Evolutionary conservation across 2,888 invertebrate genomes (phyloP).

Genomic region (Athalia rosae): DNA sequence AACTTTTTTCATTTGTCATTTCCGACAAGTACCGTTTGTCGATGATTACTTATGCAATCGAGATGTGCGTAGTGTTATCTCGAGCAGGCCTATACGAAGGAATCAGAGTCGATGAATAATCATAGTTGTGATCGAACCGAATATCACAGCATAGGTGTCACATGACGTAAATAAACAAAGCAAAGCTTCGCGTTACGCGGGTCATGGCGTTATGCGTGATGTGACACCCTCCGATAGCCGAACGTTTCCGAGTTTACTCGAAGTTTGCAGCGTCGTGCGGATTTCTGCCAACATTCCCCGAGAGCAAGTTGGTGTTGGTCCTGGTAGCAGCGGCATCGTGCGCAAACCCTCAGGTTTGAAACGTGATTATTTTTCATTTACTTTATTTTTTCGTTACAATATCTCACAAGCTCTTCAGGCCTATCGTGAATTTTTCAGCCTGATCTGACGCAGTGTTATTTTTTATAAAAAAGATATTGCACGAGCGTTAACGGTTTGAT

Average conservation of each 20-base stretch:
- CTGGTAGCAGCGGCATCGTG: slow-evolving; percentile 40
- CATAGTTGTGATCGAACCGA: neutral
- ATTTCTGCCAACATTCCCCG: slow-evolving; percentile 42
- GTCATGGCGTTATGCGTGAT: slow-evolving; percentile 51
- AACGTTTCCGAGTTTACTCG: slow-evolving; percentile 49
- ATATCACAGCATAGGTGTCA: slow-evolving; percentile 10
- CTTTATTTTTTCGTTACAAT: neutral
- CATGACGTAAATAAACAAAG: slow-evolving; percentile 41
- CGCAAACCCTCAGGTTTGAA: slow-evolving; percentile 44
- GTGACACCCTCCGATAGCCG: slow-evolving; percentile 48
- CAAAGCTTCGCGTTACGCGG: slow-evolving; percentile 47
- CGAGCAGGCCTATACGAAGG: too few relatives aligned
- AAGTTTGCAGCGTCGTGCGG: slow-evolving; percentile 40
- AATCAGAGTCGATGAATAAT: neutral
- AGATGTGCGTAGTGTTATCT: too few relatives aligned
- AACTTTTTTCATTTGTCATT: too few relatives aligned
- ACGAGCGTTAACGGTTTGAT: too few relatives aligned
- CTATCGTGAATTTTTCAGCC: slow-evolving; percentile 26
- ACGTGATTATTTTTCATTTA: slow-evolving; percentile 11
- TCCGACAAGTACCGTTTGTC: too few relatives aligned
- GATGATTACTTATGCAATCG: too few relatives aligned
- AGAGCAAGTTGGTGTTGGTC: slow-evolving; percentile 42
- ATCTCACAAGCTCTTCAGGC: neutral
- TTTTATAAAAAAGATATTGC: too few relatives aligned
- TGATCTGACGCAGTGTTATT: neutral